Evolutionary conservation across 2,113 vertebrate genomes (phyloP).

Genomic region (Chroicocephalus ridibundus): DNA sequence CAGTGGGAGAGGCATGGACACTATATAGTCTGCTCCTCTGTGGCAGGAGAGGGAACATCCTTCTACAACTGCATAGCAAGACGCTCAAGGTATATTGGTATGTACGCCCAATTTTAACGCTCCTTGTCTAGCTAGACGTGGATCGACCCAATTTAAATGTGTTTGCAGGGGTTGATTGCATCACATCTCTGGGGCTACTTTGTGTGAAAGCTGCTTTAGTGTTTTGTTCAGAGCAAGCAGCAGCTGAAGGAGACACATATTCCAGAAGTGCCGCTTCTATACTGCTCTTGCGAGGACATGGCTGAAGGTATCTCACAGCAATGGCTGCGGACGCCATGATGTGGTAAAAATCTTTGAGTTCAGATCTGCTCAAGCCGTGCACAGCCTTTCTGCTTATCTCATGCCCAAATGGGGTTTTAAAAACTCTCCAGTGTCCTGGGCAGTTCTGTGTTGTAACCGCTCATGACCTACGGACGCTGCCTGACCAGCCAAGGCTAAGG

Average conservation of each 20-base stretch:
- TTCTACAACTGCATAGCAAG: background rate
- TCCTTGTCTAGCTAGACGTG: background rate
- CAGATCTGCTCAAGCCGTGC: background rate
- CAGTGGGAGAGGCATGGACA: background rate
- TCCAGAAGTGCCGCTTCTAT: background rate
- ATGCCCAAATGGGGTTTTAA: background rate
- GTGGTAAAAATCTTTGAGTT: background rate
- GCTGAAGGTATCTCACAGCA: background rate
- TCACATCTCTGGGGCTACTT: background rate
- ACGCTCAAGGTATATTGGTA: fast-evolving
- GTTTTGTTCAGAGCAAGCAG: background rate
- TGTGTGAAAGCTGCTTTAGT: background rate
- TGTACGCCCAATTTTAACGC: background rate
- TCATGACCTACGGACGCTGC: background rate
- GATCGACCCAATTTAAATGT: background rate
- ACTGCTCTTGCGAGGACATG: fast-evolving
- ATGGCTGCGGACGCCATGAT: fast-evolving
- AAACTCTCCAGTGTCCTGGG: background rate
- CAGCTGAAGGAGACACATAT: fast-evolving
- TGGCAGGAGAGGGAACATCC: background rate
- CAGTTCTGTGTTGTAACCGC: background rate
- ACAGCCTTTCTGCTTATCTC: background rate
- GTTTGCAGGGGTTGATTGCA: background rate
- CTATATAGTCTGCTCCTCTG: fast-evolving
- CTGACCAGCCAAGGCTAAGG: fast-evolving